Conservation (phyloP, 1,140 invertebrate genomes). For the Aplysia californica region DNA sequence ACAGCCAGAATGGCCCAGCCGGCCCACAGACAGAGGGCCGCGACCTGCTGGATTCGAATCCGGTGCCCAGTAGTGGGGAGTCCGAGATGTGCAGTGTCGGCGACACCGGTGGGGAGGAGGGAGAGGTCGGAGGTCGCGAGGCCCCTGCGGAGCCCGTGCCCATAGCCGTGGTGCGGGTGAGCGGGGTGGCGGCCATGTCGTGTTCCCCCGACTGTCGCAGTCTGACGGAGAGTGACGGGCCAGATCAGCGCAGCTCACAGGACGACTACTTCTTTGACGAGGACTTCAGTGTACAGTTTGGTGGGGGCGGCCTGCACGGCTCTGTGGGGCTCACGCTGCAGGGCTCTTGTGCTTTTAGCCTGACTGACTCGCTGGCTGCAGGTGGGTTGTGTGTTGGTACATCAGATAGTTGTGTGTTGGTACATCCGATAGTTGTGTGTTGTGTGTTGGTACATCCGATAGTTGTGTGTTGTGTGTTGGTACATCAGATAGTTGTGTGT, state of each 20-base stretch:
- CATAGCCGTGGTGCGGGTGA: too few relatives aligned
- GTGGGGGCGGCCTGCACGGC: constrained; percentile 53
- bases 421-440: not conserved
- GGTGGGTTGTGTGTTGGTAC: not conserved
- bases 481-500: not conserved
- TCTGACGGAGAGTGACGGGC: too few relatives aligned
- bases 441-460: not conserved
- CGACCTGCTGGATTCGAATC: too few relatives aligned
- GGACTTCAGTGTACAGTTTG: constrained; percentile 62
- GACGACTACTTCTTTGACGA: constrained; percentile 64
- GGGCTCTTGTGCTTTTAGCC: constrained; percentile 25
- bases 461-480: not conserved
- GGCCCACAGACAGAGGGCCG: too few relatives aligned
- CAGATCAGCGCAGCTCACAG: constrained; percentile 18
- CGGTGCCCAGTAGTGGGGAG: too few relatives aligned
- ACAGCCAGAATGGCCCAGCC: too few relatives aligned
- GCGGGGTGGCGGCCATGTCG: too few relatives aligned
- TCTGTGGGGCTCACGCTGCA: constrained; percentile 28
- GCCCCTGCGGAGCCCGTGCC: too few relatives aligned
- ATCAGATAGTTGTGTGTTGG: not conserved
- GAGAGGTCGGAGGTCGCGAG: too few relatives aligned
- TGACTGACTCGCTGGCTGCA: constrained; percentile 8
- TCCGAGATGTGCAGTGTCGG: too few relatives aligned
- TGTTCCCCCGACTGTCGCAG: too few relatives aligned
- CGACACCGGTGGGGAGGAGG: too few relatives aligned